These are phyloP conservation scores for Idris sp. DNA, from an alignment of 1,140 invertebrate species.

Conservation along the genomic window DNA sequence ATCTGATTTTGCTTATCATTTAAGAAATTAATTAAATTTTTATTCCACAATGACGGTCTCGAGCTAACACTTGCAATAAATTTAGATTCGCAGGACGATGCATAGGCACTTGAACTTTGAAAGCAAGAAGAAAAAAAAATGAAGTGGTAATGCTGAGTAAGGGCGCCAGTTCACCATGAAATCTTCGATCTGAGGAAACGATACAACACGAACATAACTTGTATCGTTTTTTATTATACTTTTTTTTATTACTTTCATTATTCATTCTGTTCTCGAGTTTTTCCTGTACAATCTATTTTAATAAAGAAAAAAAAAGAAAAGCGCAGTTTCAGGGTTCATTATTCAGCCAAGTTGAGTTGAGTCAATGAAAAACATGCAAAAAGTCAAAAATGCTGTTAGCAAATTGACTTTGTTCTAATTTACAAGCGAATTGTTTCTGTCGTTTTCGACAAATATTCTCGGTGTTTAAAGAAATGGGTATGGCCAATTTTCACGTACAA, in stretches of 20 bases:
- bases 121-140: slow-evolving; percentile 39
- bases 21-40: too few relatives aligned
- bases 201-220: slow-evolving; percentile 53
- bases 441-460: slow-evolving; percentile 24
- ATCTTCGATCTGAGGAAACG: slow-evolving; percentile 45
- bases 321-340: slow-evolving; percentile 46
- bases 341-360: slow-evolving; percentile 51
- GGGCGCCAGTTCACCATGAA: slow-evolving; percentile 24
- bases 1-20: too few relatives aligned
- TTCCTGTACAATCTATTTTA: slow-evolving; percentile 46
- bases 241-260: slow-evolving; percentile 62
- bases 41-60: background rate
- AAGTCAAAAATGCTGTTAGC: slow-evolving; percentile 36
- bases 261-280: slow-evolving; percentile 54
- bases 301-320: slow-evolving; percentile 25
- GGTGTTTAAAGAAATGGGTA: slow-evolving; percentile 17
- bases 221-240: slow-evolving; percentile 56
- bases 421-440: slow-evolving; percentile 36
- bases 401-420: slow-evolving; percentile 59
- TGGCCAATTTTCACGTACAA: slow-evolving; percentile 12
- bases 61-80: slow-evolving; percentile 13
- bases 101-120: slow-evolving; percentile 26
- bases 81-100: slow-evolving; percentile 23
- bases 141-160: slow-evolving; percentile 52
- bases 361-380: slow-evolving; percentile 34